phyloP scores from a whole-genome alignment of 2,888 invertebrate species.

The Cheilosia scutellata region DNA sequence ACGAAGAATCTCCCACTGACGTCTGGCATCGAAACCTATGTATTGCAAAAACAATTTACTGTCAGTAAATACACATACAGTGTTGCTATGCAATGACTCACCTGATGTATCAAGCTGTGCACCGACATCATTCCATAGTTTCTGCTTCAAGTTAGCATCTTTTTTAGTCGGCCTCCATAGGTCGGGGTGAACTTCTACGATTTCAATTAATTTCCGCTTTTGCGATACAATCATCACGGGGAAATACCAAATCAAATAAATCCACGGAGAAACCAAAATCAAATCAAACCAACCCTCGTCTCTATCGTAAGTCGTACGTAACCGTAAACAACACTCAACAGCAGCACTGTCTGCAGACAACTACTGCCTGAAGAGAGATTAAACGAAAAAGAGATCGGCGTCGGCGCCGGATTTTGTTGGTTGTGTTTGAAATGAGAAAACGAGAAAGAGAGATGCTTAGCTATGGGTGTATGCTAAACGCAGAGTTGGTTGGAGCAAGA shows the following conservation, averaged over 20 bases:
- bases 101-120: conserved; percentile 34
- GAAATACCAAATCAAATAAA: not conserved
- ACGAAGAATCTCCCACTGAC: conserved; percentile 78
- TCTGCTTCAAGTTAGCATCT: conserved; percentile 37
- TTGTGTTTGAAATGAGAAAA: not conserved
- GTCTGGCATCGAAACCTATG: conserved; percentile 75
- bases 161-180: conserved; percentile 43
- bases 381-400: not conserved
- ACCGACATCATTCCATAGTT: conserved; percentile 49
- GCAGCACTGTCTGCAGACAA: conserved; percentile 17
- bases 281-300: not conserved
- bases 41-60: not conserved
- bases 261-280: not conserved
- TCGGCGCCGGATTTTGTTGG: not conserved
- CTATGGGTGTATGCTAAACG: not conserved
- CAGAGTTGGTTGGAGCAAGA: not conserved
- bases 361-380: conserved; percentile 6
- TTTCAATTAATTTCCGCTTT: conserved; percentile 50
- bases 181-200: conserved; percentile 29
- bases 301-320: not conserved
- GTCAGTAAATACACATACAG: not conserved
- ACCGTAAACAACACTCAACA: not conserved
- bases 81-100: conserved; percentile 2
- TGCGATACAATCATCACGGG: conserved; percentile 24
- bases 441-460: not conserved